A percentile compares a stretch with the other conserved stretches of the same genome.
These are phyloP conservation scores for Ferdinandea cuprea DNA, from an alignment of 2,888 invertebrate genomes.

Conservation along the genomic window DNA sequence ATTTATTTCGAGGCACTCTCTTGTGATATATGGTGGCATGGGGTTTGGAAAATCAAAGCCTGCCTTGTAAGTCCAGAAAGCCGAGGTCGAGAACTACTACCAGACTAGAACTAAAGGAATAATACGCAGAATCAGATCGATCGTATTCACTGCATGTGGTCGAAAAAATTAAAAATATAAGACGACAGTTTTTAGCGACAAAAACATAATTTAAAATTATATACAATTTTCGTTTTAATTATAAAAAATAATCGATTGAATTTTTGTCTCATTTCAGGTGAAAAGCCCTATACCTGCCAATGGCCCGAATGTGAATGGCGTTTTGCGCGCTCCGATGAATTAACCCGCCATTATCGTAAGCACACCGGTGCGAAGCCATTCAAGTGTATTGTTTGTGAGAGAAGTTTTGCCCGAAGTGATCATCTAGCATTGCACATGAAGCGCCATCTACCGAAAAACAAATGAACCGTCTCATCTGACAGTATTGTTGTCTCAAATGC, in stretches of 20 bases:
- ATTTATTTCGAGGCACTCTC: no score
- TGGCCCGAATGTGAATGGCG: conserved; percentile 99
- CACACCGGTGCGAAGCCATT: conserved; percentile 99
- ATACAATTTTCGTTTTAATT: no score
- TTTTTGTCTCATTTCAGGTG: conserved; percentile 86
- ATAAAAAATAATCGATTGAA: background rate
- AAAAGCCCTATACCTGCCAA: conserved; percentile 98
- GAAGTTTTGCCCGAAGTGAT: conserved; percentile 97
- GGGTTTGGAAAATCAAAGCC: no score
- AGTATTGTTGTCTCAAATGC: conserved; percentile 50
- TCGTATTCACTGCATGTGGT: no score
- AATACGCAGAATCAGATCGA: no score
- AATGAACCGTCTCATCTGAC: conserved; percentile 76
- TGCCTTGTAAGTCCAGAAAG: no score
- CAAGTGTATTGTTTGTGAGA: conserved; percentile 97
- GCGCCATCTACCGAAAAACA: conserved; percentile 94
- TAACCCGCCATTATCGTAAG: conserved; percentile 97
- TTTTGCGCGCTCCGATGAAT: conserved; percentile 97
- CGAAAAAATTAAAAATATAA: no score
- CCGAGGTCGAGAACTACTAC: no score
- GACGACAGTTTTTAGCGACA: no score
- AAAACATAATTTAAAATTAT: no score
- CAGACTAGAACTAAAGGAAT: no score
- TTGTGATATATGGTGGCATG: no score
- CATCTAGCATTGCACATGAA: conserved; percentile 98